A percentile compares a stretch with the other conserved stretches of the same genome.
Conservation (phyloP, 2,888 invertebrate species). For the Octonoba sinensis region DNA sequence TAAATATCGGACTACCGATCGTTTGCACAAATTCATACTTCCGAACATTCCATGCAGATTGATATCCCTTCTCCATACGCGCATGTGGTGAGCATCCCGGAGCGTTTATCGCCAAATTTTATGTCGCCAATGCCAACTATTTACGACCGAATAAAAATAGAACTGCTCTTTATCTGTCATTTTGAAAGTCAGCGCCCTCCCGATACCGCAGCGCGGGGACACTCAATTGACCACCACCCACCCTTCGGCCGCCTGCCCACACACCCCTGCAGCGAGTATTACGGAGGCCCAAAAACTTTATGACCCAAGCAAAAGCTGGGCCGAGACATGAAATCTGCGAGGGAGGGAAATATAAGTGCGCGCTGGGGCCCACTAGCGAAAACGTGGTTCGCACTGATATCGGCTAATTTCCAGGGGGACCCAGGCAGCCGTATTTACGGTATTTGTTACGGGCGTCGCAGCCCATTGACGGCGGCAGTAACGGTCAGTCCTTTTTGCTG, state of each 20-base stretch:
- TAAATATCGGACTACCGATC: no score
- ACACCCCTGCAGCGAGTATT: no score
- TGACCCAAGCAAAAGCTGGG: conserved; percentile 21
- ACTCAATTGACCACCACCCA: conserved; percentile 32
- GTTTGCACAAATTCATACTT: no score
- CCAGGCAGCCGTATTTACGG: conserved; percentile 51
- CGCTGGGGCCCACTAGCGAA: conserved; percentile 52
- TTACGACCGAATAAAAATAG: not conserved
- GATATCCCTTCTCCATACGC: no score
- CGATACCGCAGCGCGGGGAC: conserved; percentile 47
- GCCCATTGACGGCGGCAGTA: conserved; percentile 56
- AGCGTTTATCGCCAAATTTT: no score
- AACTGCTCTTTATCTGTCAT: conserved; percentile 54
- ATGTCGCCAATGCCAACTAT: no score
- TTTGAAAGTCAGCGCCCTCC: conserved; percentile 45
- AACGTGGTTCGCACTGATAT: conserved; percentile 63
- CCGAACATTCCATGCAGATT: no score
- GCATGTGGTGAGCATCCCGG: no score
- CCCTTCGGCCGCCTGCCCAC: no score
- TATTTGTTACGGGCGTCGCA: conserved; percentile 56
- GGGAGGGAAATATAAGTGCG: conserved; percentile 50
- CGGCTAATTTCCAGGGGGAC: conserved; percentile 58
- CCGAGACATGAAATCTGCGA: conserved; percentile 12
- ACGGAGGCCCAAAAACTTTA: conserved; percentile 34
- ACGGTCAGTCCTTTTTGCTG: conserved; percentile 58